A percentile compares a stretch with the other conserved stretches of the same genome.
Conservation (phyloP, 2,888 invertebrate genomes). For the Drosophila fungiperda region DNA sequence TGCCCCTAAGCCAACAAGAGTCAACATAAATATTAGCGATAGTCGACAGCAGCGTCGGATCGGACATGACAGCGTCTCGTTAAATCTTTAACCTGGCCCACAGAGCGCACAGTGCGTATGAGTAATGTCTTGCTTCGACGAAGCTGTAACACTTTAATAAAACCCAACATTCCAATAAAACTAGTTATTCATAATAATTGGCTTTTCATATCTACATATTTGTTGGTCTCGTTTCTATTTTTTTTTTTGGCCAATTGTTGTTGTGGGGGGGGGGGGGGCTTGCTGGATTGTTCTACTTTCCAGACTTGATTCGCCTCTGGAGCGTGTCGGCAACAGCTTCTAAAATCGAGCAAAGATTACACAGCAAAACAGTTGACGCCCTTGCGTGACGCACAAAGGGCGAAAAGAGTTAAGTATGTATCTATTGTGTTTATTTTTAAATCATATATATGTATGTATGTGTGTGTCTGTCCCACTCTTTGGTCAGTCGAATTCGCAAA, state of each 20-base stretch:
- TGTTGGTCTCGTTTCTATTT: constrained; percentile 27
- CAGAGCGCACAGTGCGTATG: constrained; percentile 77
- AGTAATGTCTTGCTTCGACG: constrained; percentile 64
- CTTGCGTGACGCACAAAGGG: constrained; percentile 41
- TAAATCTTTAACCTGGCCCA: constrained; percentile 42
- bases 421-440: not conserved
- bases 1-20: constrained; percentile 65
- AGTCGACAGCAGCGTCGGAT: constrained; percentile 29
- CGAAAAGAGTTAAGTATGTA: constrained; percentile 12
- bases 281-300: constrained; percentile 68
- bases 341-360: constrained; percentile 59
- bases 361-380: constrained; percentile 66
- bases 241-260: constrained; percentile 45
- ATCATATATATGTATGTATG: not conserved
- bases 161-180: constrained; percentile 72
- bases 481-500: constrained; percentile 63
- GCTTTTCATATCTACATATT: constrained; percentile 74
- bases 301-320: constrained; percentile 40
- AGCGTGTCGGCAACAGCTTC: constrained; percentile 45
- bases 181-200: constrained; percentile 77
- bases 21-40: constrained; percentile 65
- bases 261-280: constrained; percentile 34
- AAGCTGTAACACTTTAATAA: constrained; percentile 66
- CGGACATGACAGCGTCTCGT: constrained; percentile 26
- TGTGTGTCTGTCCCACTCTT: constrained; percentile 36